These are phyloP conservation scores for Mesembrinibis cayennensis DNA, from an alignment of 2,113 vertebrate genomes.

Conservation along the genomic window DNA sequence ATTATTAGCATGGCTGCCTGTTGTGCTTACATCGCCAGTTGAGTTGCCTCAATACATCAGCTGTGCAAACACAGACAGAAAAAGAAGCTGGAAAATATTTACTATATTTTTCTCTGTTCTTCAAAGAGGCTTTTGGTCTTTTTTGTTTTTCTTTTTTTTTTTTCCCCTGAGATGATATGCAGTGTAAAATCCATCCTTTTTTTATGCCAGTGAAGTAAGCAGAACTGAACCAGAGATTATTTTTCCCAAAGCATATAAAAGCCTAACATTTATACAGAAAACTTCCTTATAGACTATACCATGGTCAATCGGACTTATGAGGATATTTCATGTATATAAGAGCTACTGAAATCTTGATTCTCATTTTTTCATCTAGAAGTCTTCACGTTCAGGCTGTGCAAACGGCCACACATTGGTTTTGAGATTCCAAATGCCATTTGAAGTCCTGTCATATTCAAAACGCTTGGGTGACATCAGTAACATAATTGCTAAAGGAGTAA, in stretches of 20 bases:
- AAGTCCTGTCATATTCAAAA: background rate
- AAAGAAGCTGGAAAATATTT: background rate
- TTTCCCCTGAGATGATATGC: background rate
- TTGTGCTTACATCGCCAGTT: background rate
- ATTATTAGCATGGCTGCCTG: background rate
- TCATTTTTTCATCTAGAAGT: background rate
- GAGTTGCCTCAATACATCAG: background rate
- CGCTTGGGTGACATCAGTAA: background rate
- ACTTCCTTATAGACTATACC: background rate
- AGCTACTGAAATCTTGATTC: background rate
- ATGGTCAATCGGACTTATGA: background rate
- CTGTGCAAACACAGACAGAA: background rate
- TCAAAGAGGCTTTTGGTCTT: background rate
- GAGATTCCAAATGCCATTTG: background rate
- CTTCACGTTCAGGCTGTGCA: background rate
- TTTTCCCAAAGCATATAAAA: background rate
- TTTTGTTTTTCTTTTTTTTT: too few species aligned
- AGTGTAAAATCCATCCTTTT: background rate
- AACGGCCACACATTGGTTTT: background rate
- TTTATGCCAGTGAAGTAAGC: background rate
- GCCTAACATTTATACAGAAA: background rate
- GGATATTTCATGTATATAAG: background rate
- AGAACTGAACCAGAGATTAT: background rate
- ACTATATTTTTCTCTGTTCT: background rate
- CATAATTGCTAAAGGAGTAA: background rate